Conservation (phyloP, 2,113 vertebrate genomes). For the Cebidichthys violaceus region DNA sequence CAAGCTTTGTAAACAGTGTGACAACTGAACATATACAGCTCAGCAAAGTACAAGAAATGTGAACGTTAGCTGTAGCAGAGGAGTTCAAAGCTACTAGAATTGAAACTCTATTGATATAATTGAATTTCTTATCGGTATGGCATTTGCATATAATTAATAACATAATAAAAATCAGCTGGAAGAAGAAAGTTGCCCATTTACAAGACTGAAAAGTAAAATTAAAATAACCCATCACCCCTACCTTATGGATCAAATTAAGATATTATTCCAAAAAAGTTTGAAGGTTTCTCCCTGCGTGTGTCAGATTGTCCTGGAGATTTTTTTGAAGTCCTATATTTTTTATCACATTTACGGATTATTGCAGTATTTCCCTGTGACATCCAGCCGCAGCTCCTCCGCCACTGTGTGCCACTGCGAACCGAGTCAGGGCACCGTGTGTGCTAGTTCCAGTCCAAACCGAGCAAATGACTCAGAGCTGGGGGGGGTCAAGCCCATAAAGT, state of each 20-base stretch:
- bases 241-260: slow-evolving; percentile 62
- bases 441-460: slow-evolving; percentile 43
- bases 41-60: neutral
- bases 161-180: neutral
- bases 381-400: slow-evolving; percentile 63
- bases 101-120: neutral
- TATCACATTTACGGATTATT: slow-evolving; percentile 73
- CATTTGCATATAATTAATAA: neutral
- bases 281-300: slow-evolving; percentile 37
- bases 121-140: neutral
- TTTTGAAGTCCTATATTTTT: slow-evolving; percentile 33
- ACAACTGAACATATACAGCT: neutral
- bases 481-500: slow-evolving; percentile 73
- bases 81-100: neutral
- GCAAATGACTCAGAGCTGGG: slow-evolving; percentile 66
- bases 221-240: slow-evolving; percentile 57
- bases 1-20: neutral
- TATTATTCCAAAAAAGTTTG: slow-evolving; percentile 37
- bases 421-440: slow-evolving; percentile 57
- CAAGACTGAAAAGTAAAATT: neutral
- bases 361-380: slow-evolving; percentile 60
- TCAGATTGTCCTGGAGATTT: slow-evolving; percentile 60
- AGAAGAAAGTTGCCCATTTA: neutral
- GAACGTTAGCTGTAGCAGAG: neutral
- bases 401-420: slow-evolving; percentile 39